Base-by-base conservation (phyloP, 2,888 invertebrate genomes). In the Ryuthela nishihirai region DNA sequence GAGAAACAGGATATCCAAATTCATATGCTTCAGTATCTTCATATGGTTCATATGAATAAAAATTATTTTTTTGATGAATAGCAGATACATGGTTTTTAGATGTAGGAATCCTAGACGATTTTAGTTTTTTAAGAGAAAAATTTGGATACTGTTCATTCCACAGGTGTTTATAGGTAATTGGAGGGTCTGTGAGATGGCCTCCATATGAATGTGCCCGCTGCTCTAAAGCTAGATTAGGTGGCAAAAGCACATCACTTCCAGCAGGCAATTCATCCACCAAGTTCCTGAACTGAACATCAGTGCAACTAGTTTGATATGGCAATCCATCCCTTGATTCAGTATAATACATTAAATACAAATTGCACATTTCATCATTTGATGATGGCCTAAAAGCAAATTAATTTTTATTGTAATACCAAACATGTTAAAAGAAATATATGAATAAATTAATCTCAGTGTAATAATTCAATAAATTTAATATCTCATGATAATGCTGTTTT, bases 271-370 rank as follows among this genome's bases (percentile, higher is more conserved):
- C 58, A 3, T 54, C 29, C 15, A 70, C 66, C 10, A 76, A 56
- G 0, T 61, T 49, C 1, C 65, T 62, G 29, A 68, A 65, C 40
- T 70, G 46, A 69, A 70, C 9, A 68, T 54, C 26, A 68, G 64
- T 4, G 58, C 69, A 66, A 68, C 70, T 20, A 59, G 39, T 70
- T 69, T 58, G 56, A 54, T 35, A 65, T 41, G 49, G 35, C 1
- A 46, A 5, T 4, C 54, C 64, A 44, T 66, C 54, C 18, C 67
- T 64, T 9, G 69, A 69, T 41, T 73, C 71, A 9, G 75, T 73
- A 68, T 76, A 78, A 67, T 75, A 79, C 77, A 78, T 78, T 62
- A 75, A 68, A 67, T 79, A 78, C 64, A 78, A 71, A 65, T 79
- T 79, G 68, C 78, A 78, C 78, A 78, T 79, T 68, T 78, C 78